phyloP scores from a whole-genome alignment of 2,797 vertebrate genomes.

The Botia kubotai region DNA sequence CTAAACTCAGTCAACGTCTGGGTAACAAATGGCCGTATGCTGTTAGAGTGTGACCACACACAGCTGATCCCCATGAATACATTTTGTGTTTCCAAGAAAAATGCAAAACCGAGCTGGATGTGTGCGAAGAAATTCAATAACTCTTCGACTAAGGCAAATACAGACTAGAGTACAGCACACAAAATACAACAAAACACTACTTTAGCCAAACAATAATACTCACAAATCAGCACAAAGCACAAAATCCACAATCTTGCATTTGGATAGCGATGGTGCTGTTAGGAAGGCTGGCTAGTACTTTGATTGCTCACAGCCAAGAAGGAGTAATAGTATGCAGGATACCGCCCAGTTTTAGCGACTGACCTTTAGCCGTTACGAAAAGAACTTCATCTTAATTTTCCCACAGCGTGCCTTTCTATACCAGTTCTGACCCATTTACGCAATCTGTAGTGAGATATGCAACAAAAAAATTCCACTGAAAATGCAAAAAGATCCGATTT shows the following conservation, averaged over 20 bases:
- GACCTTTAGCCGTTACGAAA: constrained; percentile 4
- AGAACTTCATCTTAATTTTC: constrained; percentile 11
- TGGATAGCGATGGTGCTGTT: background rate
- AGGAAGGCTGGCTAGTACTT: background rate
- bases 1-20: background rate
- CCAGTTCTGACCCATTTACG: background rate
- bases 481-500: constrained; percentile 43
- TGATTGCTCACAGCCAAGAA: background rate
- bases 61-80: background rate
- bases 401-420: constrained; percentile 4
- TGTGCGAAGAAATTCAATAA: background rate
- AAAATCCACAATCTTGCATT: background rate
- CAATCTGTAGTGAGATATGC: background rate
- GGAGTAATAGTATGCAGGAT: background rate
- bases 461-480: constrained; percentile 28
- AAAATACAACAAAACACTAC: background rate
- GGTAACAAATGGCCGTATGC: constrained; percentile 20
- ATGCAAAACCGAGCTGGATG: background rate
- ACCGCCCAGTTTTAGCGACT: background rate
- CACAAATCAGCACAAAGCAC: background rate
- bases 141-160: background rate
- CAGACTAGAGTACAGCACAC: background rate
- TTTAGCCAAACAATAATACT: background rate
- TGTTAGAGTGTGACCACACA: background rate
- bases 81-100: background rate